Evolutionary conservation across 2,888 invertebrate species (phyloP).

Genomic region (Allacma fusca): DNA sequence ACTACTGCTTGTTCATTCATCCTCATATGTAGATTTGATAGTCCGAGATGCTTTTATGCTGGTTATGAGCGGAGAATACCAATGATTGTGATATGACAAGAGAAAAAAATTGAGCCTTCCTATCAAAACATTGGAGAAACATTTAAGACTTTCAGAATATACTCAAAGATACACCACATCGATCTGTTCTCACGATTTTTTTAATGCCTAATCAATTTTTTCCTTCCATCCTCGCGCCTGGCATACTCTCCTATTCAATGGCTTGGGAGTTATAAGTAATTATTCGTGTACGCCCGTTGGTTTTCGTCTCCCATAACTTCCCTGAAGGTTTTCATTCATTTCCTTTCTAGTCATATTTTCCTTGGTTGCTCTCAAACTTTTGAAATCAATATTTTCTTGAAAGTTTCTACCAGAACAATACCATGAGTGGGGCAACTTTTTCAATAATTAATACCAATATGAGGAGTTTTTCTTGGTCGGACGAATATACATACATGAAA

Average conservation of each 20-base stretch:
- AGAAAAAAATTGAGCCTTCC: neutral
- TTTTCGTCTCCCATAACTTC: neutral
- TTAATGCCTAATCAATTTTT: conserved; percentile 44
- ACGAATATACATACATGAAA: neutral
- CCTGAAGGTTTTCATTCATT: neutral
- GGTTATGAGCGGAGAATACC: neutral
- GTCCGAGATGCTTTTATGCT: neutral
- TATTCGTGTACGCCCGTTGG: neutral
- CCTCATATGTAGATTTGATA: neutral
- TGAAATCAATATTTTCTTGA: no score
- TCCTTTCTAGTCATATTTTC: neutral
- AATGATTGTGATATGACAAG: conserved; percentile 1
- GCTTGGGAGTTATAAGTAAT: no score
- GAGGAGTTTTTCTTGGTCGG: no score
- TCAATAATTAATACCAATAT: neutral
- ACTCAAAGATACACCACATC: conserved; percentile 22
- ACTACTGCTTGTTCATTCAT: neutral
- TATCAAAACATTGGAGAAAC: conserved; percentile 21
- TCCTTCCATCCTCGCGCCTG: neutral
- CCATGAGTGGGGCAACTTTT: neutral
- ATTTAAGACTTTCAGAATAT: neutral
- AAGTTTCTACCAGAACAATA: neutral
- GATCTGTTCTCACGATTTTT: conserved; percentile 42
- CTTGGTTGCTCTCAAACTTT: neutral
- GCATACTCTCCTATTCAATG: neutral